Evolutionary conservation across 1,140 invertebrate species (phyloP).

Genomic region (Steinernema feltiae): DNA sequence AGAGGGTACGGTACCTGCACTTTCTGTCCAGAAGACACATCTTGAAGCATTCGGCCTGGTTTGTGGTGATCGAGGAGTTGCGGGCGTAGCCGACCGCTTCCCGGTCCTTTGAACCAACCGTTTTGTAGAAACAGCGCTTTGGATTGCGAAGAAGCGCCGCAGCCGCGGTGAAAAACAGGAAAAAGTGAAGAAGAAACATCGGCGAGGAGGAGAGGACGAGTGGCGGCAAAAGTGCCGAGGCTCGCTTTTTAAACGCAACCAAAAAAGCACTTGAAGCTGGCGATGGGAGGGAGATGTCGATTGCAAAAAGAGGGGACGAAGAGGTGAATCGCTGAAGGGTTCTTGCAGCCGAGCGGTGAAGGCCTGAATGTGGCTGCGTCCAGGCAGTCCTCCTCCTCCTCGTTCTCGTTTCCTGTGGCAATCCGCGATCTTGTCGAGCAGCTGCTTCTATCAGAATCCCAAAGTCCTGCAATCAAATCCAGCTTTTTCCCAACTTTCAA

Average conservation of each 20-base stretch:
- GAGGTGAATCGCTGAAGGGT: neutral
- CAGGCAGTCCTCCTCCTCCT: no score
- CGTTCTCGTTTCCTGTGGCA: no score
- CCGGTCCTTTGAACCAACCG: neutral
- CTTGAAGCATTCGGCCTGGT: slow-evolving; percentile 1
- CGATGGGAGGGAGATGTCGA: neutral
- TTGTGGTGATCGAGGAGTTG: neutral
- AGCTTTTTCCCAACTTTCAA: neutral
- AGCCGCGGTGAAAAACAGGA: neutral
- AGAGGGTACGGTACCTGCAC: neutral
- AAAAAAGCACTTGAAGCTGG: neutral
- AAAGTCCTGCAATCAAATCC: no score
- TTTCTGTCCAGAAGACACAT: neutral
- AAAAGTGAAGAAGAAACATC: neutral
- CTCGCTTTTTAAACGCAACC: neutral
- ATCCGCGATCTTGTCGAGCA: no score
- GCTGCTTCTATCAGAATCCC: no score
- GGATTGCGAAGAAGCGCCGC: neutral
- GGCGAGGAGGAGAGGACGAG: neutral
- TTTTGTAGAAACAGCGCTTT: neutral
- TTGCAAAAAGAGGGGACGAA: neutral
- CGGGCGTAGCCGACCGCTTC: neutral
- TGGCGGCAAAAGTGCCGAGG: neutral
- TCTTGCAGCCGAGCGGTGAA: no score
- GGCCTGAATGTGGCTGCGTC: no score